Conservation (phyloP, 1,140 invertebrate species). For the Cylas formicarius region DNA sequence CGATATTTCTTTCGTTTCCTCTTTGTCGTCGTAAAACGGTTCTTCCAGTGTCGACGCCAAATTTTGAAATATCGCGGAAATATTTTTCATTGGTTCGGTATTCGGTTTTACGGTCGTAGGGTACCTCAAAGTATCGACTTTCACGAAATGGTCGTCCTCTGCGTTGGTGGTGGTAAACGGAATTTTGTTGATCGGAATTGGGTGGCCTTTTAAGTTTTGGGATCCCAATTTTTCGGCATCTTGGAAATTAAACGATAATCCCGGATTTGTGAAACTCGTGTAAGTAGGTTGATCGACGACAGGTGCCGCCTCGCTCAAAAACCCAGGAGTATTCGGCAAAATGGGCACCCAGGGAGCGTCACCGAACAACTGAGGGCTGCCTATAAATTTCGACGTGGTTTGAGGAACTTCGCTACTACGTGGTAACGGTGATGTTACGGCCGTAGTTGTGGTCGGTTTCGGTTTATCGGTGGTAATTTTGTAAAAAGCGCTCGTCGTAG, state of each 20-base stretch:
- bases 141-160: constrained; percentile 24
- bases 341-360: constrained; percentile 46
- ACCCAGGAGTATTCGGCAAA: constrained; percentile 30
- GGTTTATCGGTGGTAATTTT: constrained; percentile 43
- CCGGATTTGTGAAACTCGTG: constrained; percentile 58
- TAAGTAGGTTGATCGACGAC: constrained; percentile 45
- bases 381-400: constrained; percentile 11
- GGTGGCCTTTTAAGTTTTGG: constrained; percentile 50
- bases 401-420: neutral
- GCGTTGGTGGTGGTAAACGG: constrained; percentile 32
- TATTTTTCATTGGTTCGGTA: constrained; percentile 25
- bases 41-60: constrained; percentile 40
- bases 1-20: constrained; percentile 16
- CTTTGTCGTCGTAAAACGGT: constrained; percentile 33
- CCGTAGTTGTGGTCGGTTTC: constrained; percentile 41
- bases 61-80: constrained; percentile 31
- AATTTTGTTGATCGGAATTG: constrained; percentile 62
- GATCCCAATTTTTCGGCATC: constrained; percentile 48
- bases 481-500: constrained; percentile 42
- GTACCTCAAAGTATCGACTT: constrained; percentile 34
- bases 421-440: constrained; percentile 9
- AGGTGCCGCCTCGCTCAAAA: neutral
- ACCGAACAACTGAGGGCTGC: constrained; percentile 15
- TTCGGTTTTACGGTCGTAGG: constrained; percentile 11
- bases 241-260: constrained; percentile 46